Percentiles rank a stretch among this genome's conserved stretches.
These are phyloP conservation scores for Tiliacea aurago DNA, from an alignment of 2,888 invertebrate genomes.

Conservation along the genomic window DNA sequence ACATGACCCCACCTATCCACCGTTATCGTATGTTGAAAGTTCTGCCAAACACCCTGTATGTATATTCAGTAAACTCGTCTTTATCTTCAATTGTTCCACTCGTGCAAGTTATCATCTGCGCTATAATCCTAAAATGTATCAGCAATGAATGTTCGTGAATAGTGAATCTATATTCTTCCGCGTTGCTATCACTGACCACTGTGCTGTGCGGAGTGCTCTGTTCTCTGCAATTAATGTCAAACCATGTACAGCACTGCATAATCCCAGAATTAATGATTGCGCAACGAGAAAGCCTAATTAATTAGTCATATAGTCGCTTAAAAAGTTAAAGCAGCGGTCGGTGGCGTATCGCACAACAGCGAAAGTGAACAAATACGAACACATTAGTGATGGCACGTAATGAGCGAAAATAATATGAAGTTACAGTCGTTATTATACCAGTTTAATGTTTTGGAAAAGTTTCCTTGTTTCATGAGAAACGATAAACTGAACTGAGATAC, in stretches of 20 bases:
- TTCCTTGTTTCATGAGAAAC: conserved; percentile 40
- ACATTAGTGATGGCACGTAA: conserved; percentile 51
- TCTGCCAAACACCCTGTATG: no score
- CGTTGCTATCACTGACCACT: conserved; percentile 11
- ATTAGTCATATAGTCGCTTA: conserved; percentile 63
- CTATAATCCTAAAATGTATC: conserved; percentile 19
- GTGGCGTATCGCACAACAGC: conserved; percentile 59
- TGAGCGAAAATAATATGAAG: conserved; percentile 45
- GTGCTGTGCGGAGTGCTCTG: conserved; percentile 20
- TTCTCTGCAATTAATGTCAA: conserved; percentile 48
- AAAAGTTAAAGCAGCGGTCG: conserved; percentile 51
- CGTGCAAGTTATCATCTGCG: neutral
- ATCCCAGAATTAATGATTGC: conserved; percentile 52
- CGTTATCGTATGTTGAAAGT: no score
- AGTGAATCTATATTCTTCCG: conserved; percentile 33
- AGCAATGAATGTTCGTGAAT: conserved; percentile 28
- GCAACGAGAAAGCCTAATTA: conserved; percentile 67
- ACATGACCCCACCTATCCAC: no score
- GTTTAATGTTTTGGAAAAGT: conserved; percentile 53
- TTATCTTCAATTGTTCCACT: conserved; percentile 10
- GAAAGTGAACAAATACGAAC: conserved; percentile 63
- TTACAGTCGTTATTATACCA: conserved; percentile 29
- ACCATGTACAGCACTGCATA: conserved; percentile 48
- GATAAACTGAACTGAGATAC: conserved; percentile 16
- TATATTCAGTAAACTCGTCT: neutral